These are phyloP conservation scores for Gordius sp. DNA, from an alignment of 2,888 invertebrate species.

Conservation along the genomic window DNA sequence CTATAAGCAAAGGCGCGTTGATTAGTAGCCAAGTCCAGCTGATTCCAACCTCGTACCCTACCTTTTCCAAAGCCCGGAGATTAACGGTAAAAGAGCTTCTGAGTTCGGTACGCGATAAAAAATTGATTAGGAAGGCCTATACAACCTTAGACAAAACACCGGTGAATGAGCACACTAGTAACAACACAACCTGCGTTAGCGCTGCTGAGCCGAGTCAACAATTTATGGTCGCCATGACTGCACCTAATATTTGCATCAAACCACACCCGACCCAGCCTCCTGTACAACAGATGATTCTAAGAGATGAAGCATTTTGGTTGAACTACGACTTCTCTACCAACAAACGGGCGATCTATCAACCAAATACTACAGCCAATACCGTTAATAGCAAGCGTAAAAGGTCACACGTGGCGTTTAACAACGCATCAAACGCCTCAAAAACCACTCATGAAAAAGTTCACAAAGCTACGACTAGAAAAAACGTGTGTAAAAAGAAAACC, in stretches of 20 bases:
- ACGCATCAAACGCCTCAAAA: no score
- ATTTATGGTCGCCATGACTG: no score
- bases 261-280: not conserved
- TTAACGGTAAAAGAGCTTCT: constrained; percentile 2
- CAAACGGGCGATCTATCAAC: not conserved
- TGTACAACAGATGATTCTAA: not conserved
- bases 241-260: not conserved
- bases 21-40: no score
- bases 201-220: not conserved
- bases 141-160: no score
- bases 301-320: not conserved
- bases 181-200: not conserved
- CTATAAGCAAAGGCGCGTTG: no score
- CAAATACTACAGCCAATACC: not conserved
- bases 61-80: not conserved
- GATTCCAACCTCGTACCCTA: not conserved
- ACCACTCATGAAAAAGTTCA: no score
- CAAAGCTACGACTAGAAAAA: no score
- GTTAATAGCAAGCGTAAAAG: not conserved
- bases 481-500: no score
- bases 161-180: not conserved
- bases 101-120: not conserved
- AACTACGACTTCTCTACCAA: constrained; percentile 1
- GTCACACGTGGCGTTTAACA: not conserved
- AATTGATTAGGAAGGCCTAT: not conserved